phyloP scores from a whole-genome alignment of 2,113 vertebrate species.

The Misgurnus mizolepis region DNA sequence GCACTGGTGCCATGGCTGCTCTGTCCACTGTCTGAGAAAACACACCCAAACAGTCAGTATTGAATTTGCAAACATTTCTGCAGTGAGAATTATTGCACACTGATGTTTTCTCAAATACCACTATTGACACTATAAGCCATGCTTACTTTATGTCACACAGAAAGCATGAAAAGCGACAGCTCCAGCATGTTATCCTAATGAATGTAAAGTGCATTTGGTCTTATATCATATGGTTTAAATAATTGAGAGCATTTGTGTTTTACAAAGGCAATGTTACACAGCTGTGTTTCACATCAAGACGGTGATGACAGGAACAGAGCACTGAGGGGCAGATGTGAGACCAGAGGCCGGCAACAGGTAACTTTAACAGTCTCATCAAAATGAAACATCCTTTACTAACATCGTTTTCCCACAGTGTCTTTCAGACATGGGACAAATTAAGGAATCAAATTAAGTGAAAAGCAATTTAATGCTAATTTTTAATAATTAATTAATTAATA shows the following conservation, averaged over 20 bases:
- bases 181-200: neutral
- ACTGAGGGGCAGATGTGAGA: slow-evolving; percentile 42
- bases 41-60: neutral
- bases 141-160: neutral
- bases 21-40: slow-evolving; percentile 80
- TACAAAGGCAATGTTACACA: neutral
- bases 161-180: neutral
- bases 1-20: slow-evolving; percentile 73
- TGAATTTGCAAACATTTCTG: neutral
- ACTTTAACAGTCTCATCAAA: slow-evolving; percentile 45
- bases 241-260: slow-evolving; percentile 6
- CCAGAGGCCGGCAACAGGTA: slow-evolving; percentile 62
- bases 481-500: no score
- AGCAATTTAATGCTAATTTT: no score
- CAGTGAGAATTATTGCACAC: slow-evolving; percentile 16
- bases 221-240: neutral
- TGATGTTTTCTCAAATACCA: neutral
- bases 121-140: neutral
- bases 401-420: slow-evolving; percentile 21
- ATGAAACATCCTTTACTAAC: slow-evolving; percentile 27
- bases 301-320: slow-evolving; percentile 16
- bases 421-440: neutral
- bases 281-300: slow-evolving; percentile 24
- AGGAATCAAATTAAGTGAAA: neutral
- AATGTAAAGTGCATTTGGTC: neutral